Percentiles rank a stretch among this genome's conserved stretches.
phyloP scores from a whole-genome alignment of 2,797 vertebrate species.

The Odontamblyopus rebecca region DNA sequence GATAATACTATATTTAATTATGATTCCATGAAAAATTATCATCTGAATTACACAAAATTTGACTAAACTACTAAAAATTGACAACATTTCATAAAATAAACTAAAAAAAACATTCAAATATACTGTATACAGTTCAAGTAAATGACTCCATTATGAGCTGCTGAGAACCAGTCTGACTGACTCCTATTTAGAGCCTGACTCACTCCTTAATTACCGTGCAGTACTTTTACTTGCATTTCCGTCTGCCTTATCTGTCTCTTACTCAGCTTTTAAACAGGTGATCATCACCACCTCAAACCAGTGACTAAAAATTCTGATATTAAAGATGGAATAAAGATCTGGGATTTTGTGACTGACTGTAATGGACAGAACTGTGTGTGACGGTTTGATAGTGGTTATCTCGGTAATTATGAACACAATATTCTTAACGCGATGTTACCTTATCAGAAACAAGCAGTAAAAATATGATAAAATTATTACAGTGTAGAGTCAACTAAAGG shows the following conservation, averaged over 20 bases:
- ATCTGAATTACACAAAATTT: no score
- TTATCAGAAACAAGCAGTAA: background rate
- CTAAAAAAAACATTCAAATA: no score
- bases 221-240: conserved; percentile 9
- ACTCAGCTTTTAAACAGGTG: background rate
- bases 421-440: background rate
- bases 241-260: background rate
- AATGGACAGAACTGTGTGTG: background rate
- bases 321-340: background rate
- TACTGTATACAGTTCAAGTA: no score
- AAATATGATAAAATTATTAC: background rate
- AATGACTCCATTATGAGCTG: background rate
- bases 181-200: background rate
- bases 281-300: background rate
- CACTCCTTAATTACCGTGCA: background rate
- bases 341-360: background rate
- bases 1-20: no score
- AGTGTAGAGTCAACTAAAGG: no score
- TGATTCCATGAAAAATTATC: no score
- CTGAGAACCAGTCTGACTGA: background rate
- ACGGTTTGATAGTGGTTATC: background rate
- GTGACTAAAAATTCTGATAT: background rate
- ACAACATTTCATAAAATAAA: no score
- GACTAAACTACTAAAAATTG: no score
- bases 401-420: background rate